Base-by-base conservation (phyloP, 53 echinoderm and acorn worm genomes). In the Actinopyga echinites region DNA sequence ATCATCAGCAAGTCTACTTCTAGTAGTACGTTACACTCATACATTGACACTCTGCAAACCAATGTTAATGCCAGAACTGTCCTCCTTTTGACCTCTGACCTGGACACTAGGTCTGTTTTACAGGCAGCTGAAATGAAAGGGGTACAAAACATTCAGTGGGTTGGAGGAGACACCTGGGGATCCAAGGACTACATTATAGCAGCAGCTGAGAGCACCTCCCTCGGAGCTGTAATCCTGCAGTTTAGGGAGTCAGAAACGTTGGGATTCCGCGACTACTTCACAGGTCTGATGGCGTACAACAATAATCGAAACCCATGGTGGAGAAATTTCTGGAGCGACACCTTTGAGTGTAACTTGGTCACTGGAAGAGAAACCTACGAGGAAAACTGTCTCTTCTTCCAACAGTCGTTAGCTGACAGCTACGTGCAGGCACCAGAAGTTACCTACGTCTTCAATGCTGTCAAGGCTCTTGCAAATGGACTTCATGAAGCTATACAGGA, bases 131-230 rank as follows among this genome's bases (percentile, higher is more conserved):
- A 93, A 43, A 62, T 1, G n/a, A 74, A 59, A 7, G 74, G 52
- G 29, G 87, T 89, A 29, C 79, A 30, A 6, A 84, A 92, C 78
- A 69, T 96, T 11, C 92, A 92, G 74, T 96, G 93, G 93, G 65
- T 96, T 15, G 96, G 96, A 30, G 87, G 86, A 1, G 93, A 96
- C 61, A 86, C 96, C 10, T 96, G 96, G 96, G 96, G 93, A 53
- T 82, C 85, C 30, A 83, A 90, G 7, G 71, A 86, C 60, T 89
- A 85, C 34, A 75, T 96, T 65, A 90, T 83, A 2, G 63, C 71
- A n/a, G 82, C 65, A 21, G 93, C 92, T 52, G 69, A 56, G 45
- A 55, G 26, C 1, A 91, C 92, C 0, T 82, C 93, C 12, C 69
- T 60, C 19, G 89, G 92, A 21, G 89, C 96, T 8, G 82, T 96